Conservation (phyloP, 2,888 invertebrate species). For the Drosophila eohydei region DNA sequence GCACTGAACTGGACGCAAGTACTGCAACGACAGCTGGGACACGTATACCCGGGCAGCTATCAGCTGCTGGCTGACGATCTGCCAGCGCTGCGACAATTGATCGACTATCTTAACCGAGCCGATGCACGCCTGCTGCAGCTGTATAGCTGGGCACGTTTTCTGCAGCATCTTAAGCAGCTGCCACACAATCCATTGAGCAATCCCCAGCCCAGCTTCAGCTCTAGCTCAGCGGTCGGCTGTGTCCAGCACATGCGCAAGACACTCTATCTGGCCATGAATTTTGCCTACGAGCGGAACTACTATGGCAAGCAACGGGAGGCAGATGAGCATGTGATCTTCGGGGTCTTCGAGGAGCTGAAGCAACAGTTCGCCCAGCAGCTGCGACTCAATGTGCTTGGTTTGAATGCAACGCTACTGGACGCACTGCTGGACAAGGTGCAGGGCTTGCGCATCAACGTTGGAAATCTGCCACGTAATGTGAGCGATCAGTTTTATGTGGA, state of each 20-base stretch:
- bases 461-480: conserved; percentile 74
- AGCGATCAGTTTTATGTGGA: conserved; percentile 59
- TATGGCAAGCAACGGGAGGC: conserved; percentile 50
- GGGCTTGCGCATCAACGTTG: conserved; percentile 70
- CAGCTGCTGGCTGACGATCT: conserved; percentile 64
- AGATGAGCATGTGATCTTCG: conserved; percentile 66
- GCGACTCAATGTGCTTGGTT: conserved; percentile 58
- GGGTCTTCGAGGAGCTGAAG: conserved; percentile 69
- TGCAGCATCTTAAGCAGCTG: conserved; percentile 63
- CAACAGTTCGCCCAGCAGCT: conserved; percentile 59
- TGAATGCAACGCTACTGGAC: conserved; percentile 49
- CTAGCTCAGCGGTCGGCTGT: conserved; percentile 39
- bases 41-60: conserved; percentile 45
- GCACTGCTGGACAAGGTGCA: conserved; percentile 63
- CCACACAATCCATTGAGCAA: conserved; percentile 62
- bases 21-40: conserved; percentile 55
- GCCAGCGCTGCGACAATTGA: conserved; percentile 43
- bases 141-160: conserved; percentile 70
- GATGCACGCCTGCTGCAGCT: conserved; percentile 57
- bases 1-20: conserved; percentile 66
- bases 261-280: conserved; percentile 75
- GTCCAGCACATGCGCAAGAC: conserved; percentile 78
- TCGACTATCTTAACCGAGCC: conserved; percentile 53
- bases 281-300: conserved; percentile 68
- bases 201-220: not conserved